These are phyloP conservation scores for Scaptomyza graminum DNA, from an alignment of 1,140 invertebrate genomes.

Conservation along the genomic window DNA sequence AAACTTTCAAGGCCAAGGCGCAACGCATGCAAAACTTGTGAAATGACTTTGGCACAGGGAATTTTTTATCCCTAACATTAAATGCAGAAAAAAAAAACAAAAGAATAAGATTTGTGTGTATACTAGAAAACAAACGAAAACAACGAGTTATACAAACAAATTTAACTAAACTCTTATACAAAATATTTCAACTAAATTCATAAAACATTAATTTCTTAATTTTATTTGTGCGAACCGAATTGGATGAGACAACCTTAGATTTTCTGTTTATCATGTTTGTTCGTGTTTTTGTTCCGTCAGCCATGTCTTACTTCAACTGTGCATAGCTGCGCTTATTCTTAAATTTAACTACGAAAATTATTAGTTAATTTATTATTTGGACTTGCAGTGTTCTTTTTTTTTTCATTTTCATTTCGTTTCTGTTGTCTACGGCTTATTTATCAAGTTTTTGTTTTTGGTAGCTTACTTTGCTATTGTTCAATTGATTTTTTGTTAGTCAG, in stretches of 20 bases:
- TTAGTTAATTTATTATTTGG: conserved; percentile 76
- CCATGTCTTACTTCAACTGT: conserved; percentile 25
- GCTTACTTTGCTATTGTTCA: conserved; percentile 45
- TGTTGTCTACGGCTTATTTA: conserved; percentile 33
- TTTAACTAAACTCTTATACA: conserved; percentile 64
- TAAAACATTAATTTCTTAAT: conserved; percentile 27
- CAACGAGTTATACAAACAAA: conserved; percentile 54
- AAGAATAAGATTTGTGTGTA: conserved; percentile 14
- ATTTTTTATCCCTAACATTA: conserved; percentile 12
- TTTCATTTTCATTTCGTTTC: conserved; percentile 26
- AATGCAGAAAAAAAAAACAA: conserved; percentile 18
- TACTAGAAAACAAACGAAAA: conserved; percentile 61
- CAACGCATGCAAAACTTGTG: conserved; percentile 46
- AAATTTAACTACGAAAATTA: conserved; percentile 77
- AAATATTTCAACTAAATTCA: conserved; percentile 19
- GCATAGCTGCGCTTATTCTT: conserved; percentile 64
- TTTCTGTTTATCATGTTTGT: conserved; percentile 17
- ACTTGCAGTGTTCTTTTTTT: conserved; percentile 62
- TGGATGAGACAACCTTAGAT: conserved; percentile 43
- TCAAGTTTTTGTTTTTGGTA: conserved; percentile 20
- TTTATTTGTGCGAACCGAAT: conserved; percentile 48
- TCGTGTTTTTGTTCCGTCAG: conserved; percentile 23
- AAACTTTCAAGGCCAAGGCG: conserved; percentile 26
- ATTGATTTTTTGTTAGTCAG: conserved; percentile 34
- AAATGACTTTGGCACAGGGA: conserved; percentile 42